Conservation (phyloP, 2,113 vertebrate genomes). For the Oryzias curvinotus region DNA sequence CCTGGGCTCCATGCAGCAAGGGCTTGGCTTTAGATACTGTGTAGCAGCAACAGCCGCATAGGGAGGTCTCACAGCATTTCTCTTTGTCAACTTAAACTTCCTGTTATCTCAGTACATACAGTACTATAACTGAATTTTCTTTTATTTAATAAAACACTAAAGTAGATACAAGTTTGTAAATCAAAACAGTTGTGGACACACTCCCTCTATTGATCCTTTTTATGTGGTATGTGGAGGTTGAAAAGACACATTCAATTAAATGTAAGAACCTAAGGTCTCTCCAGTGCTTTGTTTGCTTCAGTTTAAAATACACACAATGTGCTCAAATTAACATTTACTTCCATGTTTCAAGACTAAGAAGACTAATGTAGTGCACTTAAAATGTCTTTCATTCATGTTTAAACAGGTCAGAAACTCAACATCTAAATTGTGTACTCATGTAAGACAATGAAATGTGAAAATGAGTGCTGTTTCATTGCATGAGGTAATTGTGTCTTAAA, state of each 20-base stretch:
- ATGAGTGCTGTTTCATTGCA: conserved; percentile 24
- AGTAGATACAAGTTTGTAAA: not conserved
- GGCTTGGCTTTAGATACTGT: conserved; percentile 80
- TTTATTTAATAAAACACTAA: not conserved
- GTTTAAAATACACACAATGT: conserved; percentile 7
- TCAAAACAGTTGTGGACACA: no score
- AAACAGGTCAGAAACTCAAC: conserved; percentile 44
- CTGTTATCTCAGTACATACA: conserved; percentile 11
- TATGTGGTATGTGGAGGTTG: no score
- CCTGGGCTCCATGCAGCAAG: conserved; percentile 69
- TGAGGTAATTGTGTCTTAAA: conserved; percentile 46
- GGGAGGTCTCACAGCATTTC: conserved; percentile 55
- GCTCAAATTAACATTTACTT: no score
- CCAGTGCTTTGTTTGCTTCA: not conserved
- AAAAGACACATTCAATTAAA: not conserved
- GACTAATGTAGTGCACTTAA: no score
- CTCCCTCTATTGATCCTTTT: no score
- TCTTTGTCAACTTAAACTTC: conserved; percentile 36
- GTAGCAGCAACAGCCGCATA: conserved; percentile 67
- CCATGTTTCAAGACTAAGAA: no score
- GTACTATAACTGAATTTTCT: not conserved
- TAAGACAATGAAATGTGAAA: conserved; percentile 53
- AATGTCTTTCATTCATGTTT: no score
- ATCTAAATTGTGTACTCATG: conserved; percentile 10
- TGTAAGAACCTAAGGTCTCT: conserved; percentile 19